Evolutionary conservation across 1,140 invertebrate species (phyloP), one percentile per base, ranked within the genome.

Genomic region (Mizuhopecten yessoensis): DNA sequence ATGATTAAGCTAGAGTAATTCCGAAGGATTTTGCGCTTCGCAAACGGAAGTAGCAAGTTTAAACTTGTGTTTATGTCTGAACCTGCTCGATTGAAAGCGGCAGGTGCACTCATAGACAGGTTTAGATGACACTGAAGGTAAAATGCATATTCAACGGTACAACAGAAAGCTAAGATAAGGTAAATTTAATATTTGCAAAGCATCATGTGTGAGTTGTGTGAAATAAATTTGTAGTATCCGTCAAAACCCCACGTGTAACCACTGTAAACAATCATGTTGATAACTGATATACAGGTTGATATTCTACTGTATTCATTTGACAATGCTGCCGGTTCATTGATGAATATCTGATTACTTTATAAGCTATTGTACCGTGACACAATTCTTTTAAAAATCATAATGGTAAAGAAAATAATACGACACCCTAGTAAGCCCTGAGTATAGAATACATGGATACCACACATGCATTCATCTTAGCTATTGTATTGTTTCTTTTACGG

Each of bases 41-140:
- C 88, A 89, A 91, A 88, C 91, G 91, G 91, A 91, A 91, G 91
- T 89, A 91, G 89, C 91, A 89, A 91, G 91, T 91, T 91, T 86
- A 86, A 91, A 91, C 86, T 91, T 89, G 39, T 91, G 91, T 91
- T 91, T 91, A 91, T 87, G 91, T 91, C 91, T 91, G 88, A 89
- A 91, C 91, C 86, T 91, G 91, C 57, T 75, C 57, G 23, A 75
- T 89, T 49, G 86, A 87, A 87, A 89, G 75, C 88, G 45, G 34
- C 45, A 89, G 88, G 42, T 75, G 57, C 57, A 75, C 57, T 2
- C 57, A 75, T 75, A 75, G 57, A 75, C 57, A 75, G 57, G 23
- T 75, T 23, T 75, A 75, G 57, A 75, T 75, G 57, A 75, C 57
- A 75, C 5, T 17, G 57, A 75, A 75, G 57, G 57, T 29, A 75